phyloP scores from a whole-genome alignment of 2,797 vertebrate genomes.

The Petrocephalus sullivani region DNA sequence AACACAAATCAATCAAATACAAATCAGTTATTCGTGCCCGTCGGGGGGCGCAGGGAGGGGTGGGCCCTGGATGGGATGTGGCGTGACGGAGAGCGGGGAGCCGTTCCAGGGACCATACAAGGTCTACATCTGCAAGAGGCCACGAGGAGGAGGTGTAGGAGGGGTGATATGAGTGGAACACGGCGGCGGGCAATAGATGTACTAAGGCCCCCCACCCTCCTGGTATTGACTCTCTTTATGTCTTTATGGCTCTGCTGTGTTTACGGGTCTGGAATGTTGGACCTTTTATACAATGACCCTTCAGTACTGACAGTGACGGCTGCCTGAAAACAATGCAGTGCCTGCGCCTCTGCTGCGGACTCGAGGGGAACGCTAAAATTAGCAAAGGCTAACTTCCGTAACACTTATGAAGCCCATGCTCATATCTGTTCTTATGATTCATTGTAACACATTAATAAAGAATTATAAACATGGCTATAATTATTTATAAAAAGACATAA shows the following conservation, averaged over 20 bases:
- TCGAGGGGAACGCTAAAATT: slow-evolving; percentile 4
- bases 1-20: not conserved
- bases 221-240: not conserved
- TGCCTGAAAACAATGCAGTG: not conserved
- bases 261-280: not conserved
- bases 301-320: not conserved
- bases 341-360: not conserved
- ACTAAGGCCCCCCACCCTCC: not conserved
- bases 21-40: not conserved
- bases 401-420: too few relatives aligned
- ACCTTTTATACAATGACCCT: not conserved
- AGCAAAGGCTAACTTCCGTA: not conserved
- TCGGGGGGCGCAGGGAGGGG: not conserved
- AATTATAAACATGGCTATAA: too few relatives aligned
- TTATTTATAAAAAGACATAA: too few relatives aligned
- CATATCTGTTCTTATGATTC: too few relatives aligned
- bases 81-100: not conserved
- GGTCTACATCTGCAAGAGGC: not conserved
- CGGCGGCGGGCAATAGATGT: not conserved
- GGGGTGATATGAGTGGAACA: not conserved
- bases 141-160: not conserved
- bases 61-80: not conserved
- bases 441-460: too few relatives aligned
- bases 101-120: not conserved
- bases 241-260: not conserved